Evolutionary conservation across 1,140 invertebrate species (phyloP).

Genomic region (Melipona quadrifasciata): DNA sequence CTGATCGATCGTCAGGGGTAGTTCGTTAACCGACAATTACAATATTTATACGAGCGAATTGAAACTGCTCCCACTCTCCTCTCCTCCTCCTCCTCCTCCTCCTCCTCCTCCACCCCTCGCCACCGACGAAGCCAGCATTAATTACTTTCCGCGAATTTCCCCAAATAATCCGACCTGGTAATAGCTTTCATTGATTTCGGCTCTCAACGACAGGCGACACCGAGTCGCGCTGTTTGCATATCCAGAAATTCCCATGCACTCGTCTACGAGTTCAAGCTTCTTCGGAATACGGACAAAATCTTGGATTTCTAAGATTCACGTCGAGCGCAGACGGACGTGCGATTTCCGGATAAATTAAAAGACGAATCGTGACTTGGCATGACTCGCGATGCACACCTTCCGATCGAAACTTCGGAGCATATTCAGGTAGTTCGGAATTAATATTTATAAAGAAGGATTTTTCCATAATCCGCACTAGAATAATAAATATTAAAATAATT

Average conservation of each 20-base stretch:
- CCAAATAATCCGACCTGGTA: conserved; percentile 48
- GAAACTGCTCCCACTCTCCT: conserved; percentile 9
- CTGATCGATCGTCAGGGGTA: background rate
- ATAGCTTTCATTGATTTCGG: conserved; percentile 54
- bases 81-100: no score
- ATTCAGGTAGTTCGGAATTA: no score
- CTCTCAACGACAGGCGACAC: conserved; percentile 4
- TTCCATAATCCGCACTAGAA: no score
- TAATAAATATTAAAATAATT: no score
- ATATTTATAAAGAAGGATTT: no score
- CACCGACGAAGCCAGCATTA: conserved; percentile 9
- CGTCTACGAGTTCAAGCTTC: conserved; percentile 14
- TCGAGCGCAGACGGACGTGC: background rate
- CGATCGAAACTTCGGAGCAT: no score
- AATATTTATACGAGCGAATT: conserved; percentile 37
- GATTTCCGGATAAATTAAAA: no score
- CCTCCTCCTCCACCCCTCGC: background rate
- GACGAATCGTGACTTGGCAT: no score
- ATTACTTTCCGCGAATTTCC: conserved; percentile 47
- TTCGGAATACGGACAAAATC: conserved; percentile 34
- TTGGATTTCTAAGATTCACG: background rate
- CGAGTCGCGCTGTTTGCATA: conserved; percentile 52
- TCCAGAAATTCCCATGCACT: conserved; percentile 40
- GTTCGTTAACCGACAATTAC: conserved; percentile 42
- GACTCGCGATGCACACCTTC: no score